phyloP scores from a whole-genome alignment of 2,888 invertebrate species.

The Blera fallax region DNA sequence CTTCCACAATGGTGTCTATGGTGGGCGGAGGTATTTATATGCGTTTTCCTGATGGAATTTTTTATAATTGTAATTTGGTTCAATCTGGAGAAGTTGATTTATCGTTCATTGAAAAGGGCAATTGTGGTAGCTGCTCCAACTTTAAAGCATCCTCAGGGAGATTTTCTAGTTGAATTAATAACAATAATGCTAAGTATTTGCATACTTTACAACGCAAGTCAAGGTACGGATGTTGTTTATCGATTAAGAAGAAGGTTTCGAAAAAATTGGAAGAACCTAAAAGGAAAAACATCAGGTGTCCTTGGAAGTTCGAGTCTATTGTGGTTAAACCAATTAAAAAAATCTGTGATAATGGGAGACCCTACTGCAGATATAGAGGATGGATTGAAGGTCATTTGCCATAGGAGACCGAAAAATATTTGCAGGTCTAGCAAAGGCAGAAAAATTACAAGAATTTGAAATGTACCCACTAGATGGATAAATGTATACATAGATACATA shows the following conservation, averaged over 20 bases:
- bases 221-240: constrained; percentile 27
- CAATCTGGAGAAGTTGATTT: constrained; percentile 42
- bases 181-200: background rate
- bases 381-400: background rate
- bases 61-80: constrained; percentile 32
- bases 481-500: too few relatives aligned
- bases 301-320: background rate
- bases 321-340: background rate
- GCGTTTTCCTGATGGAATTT: constrained; percentile 36
- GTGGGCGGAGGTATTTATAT: constrained; percentile 9
- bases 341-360: background rate
- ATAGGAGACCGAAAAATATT: background rate
- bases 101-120: background rate
- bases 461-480: too few relatives aligned
- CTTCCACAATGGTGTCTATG: constrained; percentile 8
- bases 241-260: background rate
- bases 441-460: too few relatives aligned
- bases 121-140: background rate
- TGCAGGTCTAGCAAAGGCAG: too few relatives aligned
- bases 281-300: background rate
- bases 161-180: background rate
- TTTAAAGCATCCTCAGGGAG: background rate
- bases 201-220: constrained; percentile 10
- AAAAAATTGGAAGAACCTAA: background rate
- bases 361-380: background rate